Evolutionary conservation across 2,113 vertebrate genomes (phyloP), one percentile per base, ranked within the genome.

Genomic region (Menura novaehollandiae): DNA sequence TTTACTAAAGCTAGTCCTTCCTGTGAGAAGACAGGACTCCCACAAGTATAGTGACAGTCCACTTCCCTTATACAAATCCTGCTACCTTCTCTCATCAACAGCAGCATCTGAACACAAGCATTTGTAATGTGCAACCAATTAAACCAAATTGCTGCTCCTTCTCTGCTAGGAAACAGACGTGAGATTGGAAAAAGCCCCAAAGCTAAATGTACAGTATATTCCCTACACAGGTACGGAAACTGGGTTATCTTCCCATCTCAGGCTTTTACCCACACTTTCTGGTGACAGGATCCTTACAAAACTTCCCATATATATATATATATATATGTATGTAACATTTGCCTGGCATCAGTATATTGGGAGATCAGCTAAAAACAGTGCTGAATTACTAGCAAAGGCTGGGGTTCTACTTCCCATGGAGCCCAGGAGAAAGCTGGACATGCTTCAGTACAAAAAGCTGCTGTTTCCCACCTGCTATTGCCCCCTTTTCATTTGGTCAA

Each of bases 331-430:
- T 18, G 13, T 5, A 82, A 41, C 1, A 3, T 72, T 83, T 60
- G 53, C 14, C 27, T 60, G 62, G 39, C 56, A 91, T 22, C 26
- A 82, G 74, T 12, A 24, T 30, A 76, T 49, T 53, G 72, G 26
- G 35, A 88, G 15, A 82, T 44, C 7, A 78, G 43, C 32, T 52
- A 71, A n/a, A 64, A 88, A 88, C 10, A 39, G 49, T 7, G 43
- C 13, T 73, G 46, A 87, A 71, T 20, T 73, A 35, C 68, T 87
- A 55, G 41, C 22, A 73, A 56, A 77, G 16, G 44, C 59, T 52
- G 33, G 7, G 8, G 11, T 35, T 66, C 62, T 1, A 0, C 59
- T 56, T 93, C 46, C 35, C 4, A 1, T 2, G 2, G 14, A 64
- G 44, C n/a, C 49, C 55, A 89, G 46, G 58, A 60, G n/a, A 68